Conservation (phyloP, 2,888 invertebrate genomes). For the Cataglyphis livida region DNA sequence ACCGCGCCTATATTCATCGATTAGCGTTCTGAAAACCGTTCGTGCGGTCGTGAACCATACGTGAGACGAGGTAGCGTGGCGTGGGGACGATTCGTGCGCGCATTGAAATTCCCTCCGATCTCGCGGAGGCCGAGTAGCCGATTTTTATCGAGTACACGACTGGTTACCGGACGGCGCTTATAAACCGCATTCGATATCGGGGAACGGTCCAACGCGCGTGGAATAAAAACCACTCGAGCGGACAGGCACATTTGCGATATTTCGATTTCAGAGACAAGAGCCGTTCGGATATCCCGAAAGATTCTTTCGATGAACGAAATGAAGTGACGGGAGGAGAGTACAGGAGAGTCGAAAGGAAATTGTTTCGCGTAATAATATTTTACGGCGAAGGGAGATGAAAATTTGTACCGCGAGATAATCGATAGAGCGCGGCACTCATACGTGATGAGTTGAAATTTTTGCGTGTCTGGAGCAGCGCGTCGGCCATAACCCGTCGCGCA, state of each 20-base stretch:
- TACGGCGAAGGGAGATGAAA: neutral
- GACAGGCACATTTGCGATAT: slow-evolving; percentile 58
- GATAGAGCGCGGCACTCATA: slow-evolving; percentile 35
- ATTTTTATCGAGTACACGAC: slow-evolving; percentile 77
- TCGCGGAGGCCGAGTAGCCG: slow-evolving; percentile 70
- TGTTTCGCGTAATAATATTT: slow-evolving; percentile 11
- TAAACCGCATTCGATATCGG: slow-evolving; percentile 75
- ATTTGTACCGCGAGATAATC: slow-evolving; percentile 11
- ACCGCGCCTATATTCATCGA: slow-evolving; percentile 54
- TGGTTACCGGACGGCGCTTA: slow-evolving; percentile 71
- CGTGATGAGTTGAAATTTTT: slow-evolving; percentile 21
- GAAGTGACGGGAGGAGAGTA: neutral
- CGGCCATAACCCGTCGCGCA: slow-evolving; percentile 42
- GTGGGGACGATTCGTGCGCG: slow-evolving; percentile 67
- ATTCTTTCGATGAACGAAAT: neutral
- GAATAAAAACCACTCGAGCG: slow-evolving; percentile 70
- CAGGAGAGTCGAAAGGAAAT: neutral
- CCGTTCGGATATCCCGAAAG: slow-evolving; percentile 50
- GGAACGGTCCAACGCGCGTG: slow-evolving; percentile 64
- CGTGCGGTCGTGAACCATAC: slow-evolving; percentile 67
- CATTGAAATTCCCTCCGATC: slow-evolving; percentile 75
- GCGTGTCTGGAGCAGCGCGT: slow-evolving; percentile 17
- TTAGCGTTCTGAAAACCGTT: slow-evolving; percentile 68
- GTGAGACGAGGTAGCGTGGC: slow-evolving; percentile 65
- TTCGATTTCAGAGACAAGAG: slow-evolving; percentile 64